Base-by-base conservation (phyloP, 2,888 invertebrate genomes). In the Trissolcus brochymenae region DNA sequence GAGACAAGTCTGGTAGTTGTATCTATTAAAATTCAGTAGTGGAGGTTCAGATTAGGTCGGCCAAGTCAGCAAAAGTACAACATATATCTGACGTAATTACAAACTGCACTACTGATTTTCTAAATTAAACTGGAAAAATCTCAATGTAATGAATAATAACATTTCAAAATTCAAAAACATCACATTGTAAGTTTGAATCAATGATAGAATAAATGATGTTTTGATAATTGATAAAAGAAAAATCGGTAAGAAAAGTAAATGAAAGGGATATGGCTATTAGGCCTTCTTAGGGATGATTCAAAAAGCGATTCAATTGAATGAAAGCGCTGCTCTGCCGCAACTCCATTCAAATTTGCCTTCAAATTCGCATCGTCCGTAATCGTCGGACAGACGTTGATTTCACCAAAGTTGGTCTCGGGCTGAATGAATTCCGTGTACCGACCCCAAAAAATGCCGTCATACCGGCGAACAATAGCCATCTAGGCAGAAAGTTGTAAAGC, bases 401-500 rank as follows among this genome's bases (percentile, higher is more conserved):
- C 43, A 54, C 66, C 65, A 78, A 78, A 74, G 74, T 73, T 51
- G 70, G 61, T 35, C 35, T 35, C 56, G 53, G 67, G 53, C 55
- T 65, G 74, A 74, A 78, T 78, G 74, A 70, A 64, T 75, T 78
- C 60, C 60, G 70, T 78, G 66, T 72, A 61, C 64, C 68, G 55
- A 70, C 55, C 74, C 46, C 62, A 72, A 78, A 75, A 78, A 78
- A 78, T 67, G 53, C 75, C 78, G 78, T 76, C 79, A 79, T 79
- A 76, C 76, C 60, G 76, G 74, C 72, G 70, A 75, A 80, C 80
- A 80, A 80, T 80, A 65, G 80, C 66, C 60, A 76, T 57, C 80
- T 76, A 73, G 77, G 65, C 68, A 60, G 76, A 78, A 80, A 79
- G 77, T 80, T 80, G 75, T 73, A 76, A 76, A 78, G 74, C 76